These are phyloP conservation scores for Hephaestus fuliginosus DNA, from an alignment of 2,797 vertebrate genomes.

Conservation along the genomic window DNA sequence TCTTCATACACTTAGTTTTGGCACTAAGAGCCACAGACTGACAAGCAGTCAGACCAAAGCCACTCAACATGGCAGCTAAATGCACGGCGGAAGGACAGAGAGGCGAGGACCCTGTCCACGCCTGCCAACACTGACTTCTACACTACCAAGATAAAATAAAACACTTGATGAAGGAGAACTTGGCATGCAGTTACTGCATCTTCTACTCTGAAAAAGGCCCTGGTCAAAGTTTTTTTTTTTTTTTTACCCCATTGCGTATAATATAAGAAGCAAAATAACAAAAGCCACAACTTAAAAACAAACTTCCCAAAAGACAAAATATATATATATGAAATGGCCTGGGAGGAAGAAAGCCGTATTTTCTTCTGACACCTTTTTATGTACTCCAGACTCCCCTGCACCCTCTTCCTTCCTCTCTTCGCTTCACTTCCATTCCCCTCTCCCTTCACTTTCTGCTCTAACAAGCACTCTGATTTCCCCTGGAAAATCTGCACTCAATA, in stretches of 20 bases:
- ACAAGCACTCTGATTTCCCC: constrained; percentile 81
- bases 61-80: constrained; percentile 70
- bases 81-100: constrained; percentile 57
- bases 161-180: constrained; percentile 23
- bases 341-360: constrained; percentile 62
- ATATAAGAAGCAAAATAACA: constrained; percentile 9
- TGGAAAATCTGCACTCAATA: constrained; percentile 82
- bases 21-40: constrained; percentile 65
- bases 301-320: constrained; percentile 25
- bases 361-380: constrained; percentile 75
- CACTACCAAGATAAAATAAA: constrained; percentile 26
- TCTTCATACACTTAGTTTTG: constrained; percentile 50
- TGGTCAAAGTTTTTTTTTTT: constrained; percentile 1
- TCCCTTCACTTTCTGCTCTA: constrained; percentile 78
- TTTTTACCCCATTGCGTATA: constrained; percentile 5
- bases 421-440: constrained; percentile 72
- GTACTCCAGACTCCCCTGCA: constrained; percentile 69
- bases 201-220: constrained; percentile 17
- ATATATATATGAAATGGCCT: constrained; percentile 24
- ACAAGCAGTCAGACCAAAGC: constrained; percentile 69
- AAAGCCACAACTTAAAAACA: constrained; percentile 40
- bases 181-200: constrained; percentile 13
- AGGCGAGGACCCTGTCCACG: constrained; percentile 13
- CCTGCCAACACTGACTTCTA: constrained; percentile 53
- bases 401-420: constrained; percentile 71